Evolutionary conservation across 2,113 vertebrate genomes (phyloP).

Genomic region (Leuciscus idus): DNA sequence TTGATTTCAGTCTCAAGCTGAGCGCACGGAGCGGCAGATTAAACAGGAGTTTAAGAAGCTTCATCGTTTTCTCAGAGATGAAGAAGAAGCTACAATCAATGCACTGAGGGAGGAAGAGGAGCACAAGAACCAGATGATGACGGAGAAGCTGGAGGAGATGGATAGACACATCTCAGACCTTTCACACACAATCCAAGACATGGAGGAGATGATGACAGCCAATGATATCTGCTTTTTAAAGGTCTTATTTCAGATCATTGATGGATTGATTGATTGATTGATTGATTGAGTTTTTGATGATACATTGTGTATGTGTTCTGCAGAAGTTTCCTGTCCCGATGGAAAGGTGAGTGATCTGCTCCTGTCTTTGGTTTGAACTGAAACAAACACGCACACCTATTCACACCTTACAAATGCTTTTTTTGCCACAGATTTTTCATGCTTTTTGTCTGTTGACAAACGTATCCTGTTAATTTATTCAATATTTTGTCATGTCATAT

Average conservation of each 20-base stretch:
- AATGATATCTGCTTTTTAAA: background rate
- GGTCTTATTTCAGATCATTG: background rate
- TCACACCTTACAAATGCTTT: too few species aligned
- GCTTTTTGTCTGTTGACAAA: too few species aligned
- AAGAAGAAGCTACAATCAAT: background rate
- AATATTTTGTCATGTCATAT: too few species aligned
- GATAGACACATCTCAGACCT: background rate
- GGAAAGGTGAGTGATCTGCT: slow-evolving; percentile 7
- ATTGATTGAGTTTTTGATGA: background rate
- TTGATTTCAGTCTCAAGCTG: slow-evolving; percentile 1
- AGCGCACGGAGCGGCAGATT: background rate
- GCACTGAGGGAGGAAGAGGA: slow-evolving; percentile 2
- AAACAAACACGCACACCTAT: too few species aligned
- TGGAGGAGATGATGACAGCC: background rate
- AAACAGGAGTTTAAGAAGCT: background rate
- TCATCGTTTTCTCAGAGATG: background rate
- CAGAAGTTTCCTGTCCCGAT: background rate
- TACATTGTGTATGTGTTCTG: background rate
- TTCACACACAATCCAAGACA: background rate
- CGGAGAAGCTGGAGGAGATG: background rate
- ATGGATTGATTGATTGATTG: background rate
- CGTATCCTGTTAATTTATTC: too few species aligned
- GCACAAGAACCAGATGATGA: background rate
- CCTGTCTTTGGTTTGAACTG: background rate
- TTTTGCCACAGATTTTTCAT: too few species aligned